Evolutionary conservation across 2,888 invertebrate genomes (phyloP), one percentile per base, ranked within the genome.

Genomic region (Eubasilissa splendida): DNA sequence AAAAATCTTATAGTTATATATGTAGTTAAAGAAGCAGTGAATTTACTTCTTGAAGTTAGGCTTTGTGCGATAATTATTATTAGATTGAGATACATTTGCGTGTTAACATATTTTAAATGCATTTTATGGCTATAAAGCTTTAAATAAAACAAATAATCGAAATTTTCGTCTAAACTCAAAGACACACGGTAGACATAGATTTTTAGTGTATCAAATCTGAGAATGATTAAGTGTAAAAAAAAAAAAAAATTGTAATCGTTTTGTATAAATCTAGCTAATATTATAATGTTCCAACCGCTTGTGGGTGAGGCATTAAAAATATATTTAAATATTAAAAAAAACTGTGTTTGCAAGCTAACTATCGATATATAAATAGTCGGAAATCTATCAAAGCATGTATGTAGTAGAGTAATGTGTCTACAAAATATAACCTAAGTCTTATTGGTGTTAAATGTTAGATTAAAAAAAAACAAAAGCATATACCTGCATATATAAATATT

Each of bases 401-500:
- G 42, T 42, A 42, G 7, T 63, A 63, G 42, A 63, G n/a, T 14
- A 12, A 59, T 4, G 63, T 63, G 63, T 63, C 42, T 63, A 33
- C 42, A 63, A 42, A 33, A 63, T 33, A 63, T 33, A 63, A 11
- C 11, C 53, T 60, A 54, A 71, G 53, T 53, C 33, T 54, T 71
- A 54, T 71, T 54, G 10, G 81, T 82, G 82, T 82, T 82, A 71
- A 81, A 83, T 83, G 83, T 83, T 82, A 84, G 80, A 80, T 52
- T 52, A 73, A 79, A 81, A 76, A 77, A 77, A 79, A 71, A 77
- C 22, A 83, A 80, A 82, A 76, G 77, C 80, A 82, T 83, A 82
- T 83, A 82, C 83, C 82, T 82, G 82, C 78, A 82, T 78, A 84
- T 79, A 83, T 53, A 81, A 63, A 81, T 83, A 82, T 82, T 82